Conservation (phyloP, 2,888 invertebrate species). For the Trissonchulus latispiculum region DNA sequence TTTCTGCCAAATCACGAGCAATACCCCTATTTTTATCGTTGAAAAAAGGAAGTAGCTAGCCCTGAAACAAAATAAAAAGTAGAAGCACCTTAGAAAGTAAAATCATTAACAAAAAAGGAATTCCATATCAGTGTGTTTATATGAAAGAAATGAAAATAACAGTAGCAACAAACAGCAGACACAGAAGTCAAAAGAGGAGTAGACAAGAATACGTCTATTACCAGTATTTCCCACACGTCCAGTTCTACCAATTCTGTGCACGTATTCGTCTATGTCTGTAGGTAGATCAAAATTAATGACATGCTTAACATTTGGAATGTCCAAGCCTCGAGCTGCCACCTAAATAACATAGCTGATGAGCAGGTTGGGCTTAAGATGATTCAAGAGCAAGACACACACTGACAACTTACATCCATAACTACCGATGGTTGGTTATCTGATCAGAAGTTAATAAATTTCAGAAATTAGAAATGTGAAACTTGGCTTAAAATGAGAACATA, state of each 20-base stretch:
- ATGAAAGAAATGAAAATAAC: not conserved
- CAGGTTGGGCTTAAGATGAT: too few species aligned
- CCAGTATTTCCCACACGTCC: conserved; percentile 97
- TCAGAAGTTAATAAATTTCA: not conserved
- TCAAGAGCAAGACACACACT: too few species aligned
- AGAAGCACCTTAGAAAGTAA: too few species aligned
- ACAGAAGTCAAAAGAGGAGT: not conserved
- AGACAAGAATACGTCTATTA: conserved; percentile 38
- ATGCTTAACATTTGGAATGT: conserved; percentile 97
- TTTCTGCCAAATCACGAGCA: conserved; percentile 76
- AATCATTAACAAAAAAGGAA: too few species aligned
- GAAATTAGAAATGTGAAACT: not conserved
- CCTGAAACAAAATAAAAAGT: conserved; percentile 50
- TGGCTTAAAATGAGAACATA: not conserved
- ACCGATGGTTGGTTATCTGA: too few species aligned
- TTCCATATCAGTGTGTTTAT: not conserved
- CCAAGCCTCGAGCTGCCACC: conserved; percentile 87
- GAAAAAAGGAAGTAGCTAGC: conserved; percentile 95
- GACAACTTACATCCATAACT: too few species aligned
- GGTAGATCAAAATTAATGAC: conserved; percentile 99
- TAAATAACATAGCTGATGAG: too few species aligned
- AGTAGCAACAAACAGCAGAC: not conserved
- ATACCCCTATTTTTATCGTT: conserved; percentile 95
- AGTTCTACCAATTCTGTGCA: conserved; percentile 93
- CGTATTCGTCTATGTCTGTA: conserved; percentile 96